Conservation (phyloP, 1,140 invertebrate genomes). For the Papilio polytes region DNA sequence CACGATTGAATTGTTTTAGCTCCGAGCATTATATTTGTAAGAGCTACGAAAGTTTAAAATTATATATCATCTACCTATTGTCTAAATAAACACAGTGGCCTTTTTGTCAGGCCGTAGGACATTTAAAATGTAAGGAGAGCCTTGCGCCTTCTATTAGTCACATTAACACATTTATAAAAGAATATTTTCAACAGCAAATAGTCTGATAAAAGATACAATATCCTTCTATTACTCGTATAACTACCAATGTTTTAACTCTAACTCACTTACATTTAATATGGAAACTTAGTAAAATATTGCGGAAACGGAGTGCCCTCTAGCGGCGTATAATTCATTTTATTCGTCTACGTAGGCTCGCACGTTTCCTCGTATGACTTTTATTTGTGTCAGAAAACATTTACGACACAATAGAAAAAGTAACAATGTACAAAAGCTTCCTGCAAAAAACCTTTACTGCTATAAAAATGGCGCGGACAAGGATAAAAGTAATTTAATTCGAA, state of each 20-base stretch:
- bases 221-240: neutral
- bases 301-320: neutral
- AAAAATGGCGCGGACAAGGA: neutral
- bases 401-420: slow-evolving; percentile 6
- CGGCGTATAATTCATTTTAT: slow-evolving; percentile 1
- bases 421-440: neutral
- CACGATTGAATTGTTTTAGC: no score
- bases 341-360: neutral
- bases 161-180: neutral
- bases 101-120: neutral
- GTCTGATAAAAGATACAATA: no score
- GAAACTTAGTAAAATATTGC: neutral
- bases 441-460: neutral
- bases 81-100: no score
- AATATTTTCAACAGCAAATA: no score
- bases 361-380: slow-evolving; percentile 8
- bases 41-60: no score
- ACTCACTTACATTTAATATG: neutral
- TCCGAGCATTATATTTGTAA: no score
- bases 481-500: slow-evolving; percentile 19
- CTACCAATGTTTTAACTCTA: neutral
- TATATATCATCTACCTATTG: no score
- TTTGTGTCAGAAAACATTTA: slow-evolving; percentile 21
- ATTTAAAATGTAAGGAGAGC: neutral
- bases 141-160: neutral